These are phyloP conservation scores for Lissocephala sabroskyi DNA, from an alignment of 2,888 invertebrate genomes.

Conservation along the genomic window DNA sequence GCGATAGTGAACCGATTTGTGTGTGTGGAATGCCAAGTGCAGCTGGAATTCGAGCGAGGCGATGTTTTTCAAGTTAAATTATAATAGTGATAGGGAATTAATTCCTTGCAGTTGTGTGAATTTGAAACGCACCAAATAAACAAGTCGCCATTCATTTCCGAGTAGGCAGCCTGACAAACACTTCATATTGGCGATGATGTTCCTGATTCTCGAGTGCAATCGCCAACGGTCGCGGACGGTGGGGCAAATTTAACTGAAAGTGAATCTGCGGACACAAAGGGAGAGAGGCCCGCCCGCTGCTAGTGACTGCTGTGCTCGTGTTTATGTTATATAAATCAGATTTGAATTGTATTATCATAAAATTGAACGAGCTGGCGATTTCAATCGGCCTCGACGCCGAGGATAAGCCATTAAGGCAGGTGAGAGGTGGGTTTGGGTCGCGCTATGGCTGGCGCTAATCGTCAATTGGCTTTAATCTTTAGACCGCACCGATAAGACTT, in stretches of 20 bases:
- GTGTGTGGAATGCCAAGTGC: slow-evolving; percentile 14
- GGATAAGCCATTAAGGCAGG: slow-evolving; percentile 9
- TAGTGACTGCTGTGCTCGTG: slow-evolving; percentile 9
- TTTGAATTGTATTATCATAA: slow-evolving; percentile 32
- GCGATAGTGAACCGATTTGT: not conserved
- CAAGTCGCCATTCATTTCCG: slow-evolving; percentile 56
- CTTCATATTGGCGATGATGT: slow-evolving; percentile 8
- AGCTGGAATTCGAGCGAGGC: slow-evolving; percentile 38
- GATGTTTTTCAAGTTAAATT: not conserved
- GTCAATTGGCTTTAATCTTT: slow-evolving; percentile 15
- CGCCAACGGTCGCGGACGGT: no score
- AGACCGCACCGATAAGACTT: no score
- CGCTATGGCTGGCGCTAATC: slow-evolving; percentile 43
- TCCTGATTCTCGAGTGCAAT: no score
- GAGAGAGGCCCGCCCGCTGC: slow-evolving; percentile 6
- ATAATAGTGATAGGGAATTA: slow-evolving; percentile 16
- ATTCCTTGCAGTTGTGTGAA: slow-evolving; percentile 2
- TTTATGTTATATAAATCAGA: slow-evolving; percentile 50
- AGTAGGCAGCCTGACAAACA: slow-evolving; percentile 25
- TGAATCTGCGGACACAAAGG: slow-evolving; percentile 6
- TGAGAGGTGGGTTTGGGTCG: not conserved
- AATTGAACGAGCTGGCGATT: slow-evolving; percentile 31
- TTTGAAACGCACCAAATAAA: slow-evolving; percentile 31
- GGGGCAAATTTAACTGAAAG: slow-evolving; percentile 17
- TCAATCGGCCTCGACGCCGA: slow-evolving; percentile 6